These are phyloP conservation scores for Pelecanus crispus DNA, from an alignment of 2,113 vertebrate species.

Conservation along the genomic window DNA sequence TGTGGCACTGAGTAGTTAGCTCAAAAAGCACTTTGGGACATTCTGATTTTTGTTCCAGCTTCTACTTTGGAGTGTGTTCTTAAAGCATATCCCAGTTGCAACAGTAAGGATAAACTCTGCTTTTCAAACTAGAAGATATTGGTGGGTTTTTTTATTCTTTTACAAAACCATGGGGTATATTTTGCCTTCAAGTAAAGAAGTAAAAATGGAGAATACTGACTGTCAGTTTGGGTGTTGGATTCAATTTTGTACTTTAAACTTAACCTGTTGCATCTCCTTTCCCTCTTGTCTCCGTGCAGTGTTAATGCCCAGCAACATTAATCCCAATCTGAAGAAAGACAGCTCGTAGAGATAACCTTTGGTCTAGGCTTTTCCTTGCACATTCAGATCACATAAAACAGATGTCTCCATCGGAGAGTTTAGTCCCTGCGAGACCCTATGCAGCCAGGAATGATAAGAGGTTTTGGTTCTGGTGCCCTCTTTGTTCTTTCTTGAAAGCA, in stretches of 20 bases:
- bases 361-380: not conserved
- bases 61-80: not conserved
- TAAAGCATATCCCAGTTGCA: not conserved
- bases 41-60: not conserved
- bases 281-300: not conserved
- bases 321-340: conserved; percentile 42
- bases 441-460: not conserved
- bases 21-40: not conserved
- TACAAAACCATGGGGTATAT: not conserved
- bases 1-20: not conserved
- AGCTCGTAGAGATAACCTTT: conserved; percentile 39
- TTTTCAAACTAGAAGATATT: not conserved
- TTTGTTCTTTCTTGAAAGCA: not conserved
- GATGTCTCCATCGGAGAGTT: not conserved
- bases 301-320: not conserved
- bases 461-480: not conserved
- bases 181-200: not conserved
- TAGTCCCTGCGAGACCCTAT: not conserved
- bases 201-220: not conserved
- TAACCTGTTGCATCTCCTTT: not conserved
- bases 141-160: not conserved
- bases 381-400: not conserved
- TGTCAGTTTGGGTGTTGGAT: not conserved
- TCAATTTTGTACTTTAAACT: not conserved
- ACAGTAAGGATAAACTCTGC: not conserved